Evolutionary conservation across 1,140 invertebrate genomes (phyloP), one percentile per base, ranked within the genome.

Genomic region (Goniozus legneri): DNA sequence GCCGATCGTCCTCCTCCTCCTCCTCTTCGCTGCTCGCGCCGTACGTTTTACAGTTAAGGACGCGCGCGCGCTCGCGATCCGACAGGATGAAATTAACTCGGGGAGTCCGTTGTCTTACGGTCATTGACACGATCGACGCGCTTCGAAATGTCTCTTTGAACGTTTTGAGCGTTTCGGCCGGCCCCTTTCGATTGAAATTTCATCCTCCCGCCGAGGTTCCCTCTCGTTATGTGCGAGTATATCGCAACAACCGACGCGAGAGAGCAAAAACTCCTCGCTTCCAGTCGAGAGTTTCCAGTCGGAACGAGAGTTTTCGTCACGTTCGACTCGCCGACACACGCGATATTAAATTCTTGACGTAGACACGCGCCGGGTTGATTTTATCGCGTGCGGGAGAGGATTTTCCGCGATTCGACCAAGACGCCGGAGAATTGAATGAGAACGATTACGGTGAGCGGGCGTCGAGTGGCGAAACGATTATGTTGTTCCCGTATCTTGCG

Each of bases 11-110:
- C 52, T 18, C 44, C 35, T 14, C 47, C 30, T 52, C 49, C 35
- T 35, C 34, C 50, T 46, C 43, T 47, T 46, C 39, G 31, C 21
- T 21, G 47, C 35, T 35, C 22, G 40, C n/a, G n/a, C n/a, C n/a
- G n/a, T n/a, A n/a, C n/a, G n/a, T n/a, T 61, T 56, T 63, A 65
- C 62, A 65, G 60, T 65, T 65, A 65, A 65, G 47, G 52, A 55
- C 47, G 55, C 48, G 49, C n/a, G 42, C 34, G 40, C 24, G 35
- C 24, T 16, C 27, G 36, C n/a, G n/a, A n/a, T n/a, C n/a, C n/a
- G n/a, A 12, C 22, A 22, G 13, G 47, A 61, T 57, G 39, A 61
- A 63, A 65, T 65, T 55, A 53, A 63, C 42, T 24, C 14, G 33
- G 31, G 31, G n/a, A n/a, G 21, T 38, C 47, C 47, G 54, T 62